Evolutionary conservation across 2,888 invertebrate genomes (phyloP), one percentile per base, ranked within the genome.

Genomic region (Eupsilia transversa): DNA sequence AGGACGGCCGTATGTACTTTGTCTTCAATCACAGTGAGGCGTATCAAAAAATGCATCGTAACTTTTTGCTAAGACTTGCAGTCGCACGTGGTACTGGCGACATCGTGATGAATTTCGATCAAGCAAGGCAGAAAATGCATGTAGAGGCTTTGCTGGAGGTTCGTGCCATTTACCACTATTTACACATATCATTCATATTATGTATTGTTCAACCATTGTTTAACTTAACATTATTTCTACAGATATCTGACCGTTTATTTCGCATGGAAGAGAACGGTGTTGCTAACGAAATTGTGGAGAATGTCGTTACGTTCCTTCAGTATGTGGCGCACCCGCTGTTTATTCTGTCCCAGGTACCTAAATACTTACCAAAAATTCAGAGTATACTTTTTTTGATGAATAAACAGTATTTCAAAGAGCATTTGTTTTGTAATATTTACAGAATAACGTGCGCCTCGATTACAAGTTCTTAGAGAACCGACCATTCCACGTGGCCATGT

Each of bases 401-500:
- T 14, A n/a, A 30, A 23, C 14, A 49, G 30, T 49, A 49, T 61
- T 72, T 46, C 0, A 59, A 30, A 12, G 10, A 46, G 3, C 38
- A 17, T 73, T 56, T 64, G 23, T 65, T 74, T 64, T 64, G 3
- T 38, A 38, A 60, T 46, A 14, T 67, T 72, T 69, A 65, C 91
- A 96, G 96, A 85, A 85, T 3, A 86, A 87, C 9, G 84, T 89
- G 0, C 92, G 94, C 0, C 85, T 96, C 4, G 90, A 91, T 23
- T 96, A 95, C 79, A 86, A 82, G 17, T 89, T 87, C 63, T 57
- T 90, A 20, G 95, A 95, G 72, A 96, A 96, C 66, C 91, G 95
- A 0, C 83, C 92, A 0, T 95, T 94, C 85, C 92, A 92, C 91
- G 97, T 99, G 35, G 97, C 98, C 0, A 91, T 99, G 46, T 97